These are phyloP conservation scores for Haliaeetus leucogaster DNA, from an alignment of 2,113 vertebrate genomes.

Conservation along the genomic window DNA sequence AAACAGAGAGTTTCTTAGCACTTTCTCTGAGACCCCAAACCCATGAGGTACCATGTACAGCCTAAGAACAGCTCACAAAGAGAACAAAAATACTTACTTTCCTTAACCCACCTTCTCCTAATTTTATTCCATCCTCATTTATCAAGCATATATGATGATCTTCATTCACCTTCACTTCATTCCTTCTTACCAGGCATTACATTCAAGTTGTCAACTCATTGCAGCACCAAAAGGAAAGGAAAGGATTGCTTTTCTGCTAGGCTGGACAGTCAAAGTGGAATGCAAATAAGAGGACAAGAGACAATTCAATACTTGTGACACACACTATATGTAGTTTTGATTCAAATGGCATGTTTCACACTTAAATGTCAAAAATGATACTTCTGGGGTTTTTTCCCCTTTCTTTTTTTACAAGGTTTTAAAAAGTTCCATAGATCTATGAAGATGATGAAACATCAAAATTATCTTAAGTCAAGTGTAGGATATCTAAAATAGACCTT, in stretches of 20 bases:
- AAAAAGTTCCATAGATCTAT: neutral
- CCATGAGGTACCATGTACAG: neutral
- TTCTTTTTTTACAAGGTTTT: neutral
- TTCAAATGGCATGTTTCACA: neutral
- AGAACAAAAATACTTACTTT: neutral
- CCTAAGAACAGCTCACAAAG: neutral
- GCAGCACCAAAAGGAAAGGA: neutral
- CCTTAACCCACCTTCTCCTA: neutral
- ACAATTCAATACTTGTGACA: neutral
- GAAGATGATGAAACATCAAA: neutral
- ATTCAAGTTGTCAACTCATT: neutral
- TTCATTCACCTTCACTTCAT: neutral
- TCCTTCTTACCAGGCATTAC: neutral
- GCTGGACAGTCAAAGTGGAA: neutral
- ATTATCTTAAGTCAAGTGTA: neutral
- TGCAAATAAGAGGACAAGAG: neutral
- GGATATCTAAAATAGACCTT: neutral
- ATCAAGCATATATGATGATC: neutral
- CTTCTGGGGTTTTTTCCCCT: accelerated
- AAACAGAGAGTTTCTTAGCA: neutral
- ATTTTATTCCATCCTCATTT: neutral
- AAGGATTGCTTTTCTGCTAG: neutral
- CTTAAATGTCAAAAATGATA: neutral
- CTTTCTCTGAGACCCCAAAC: neutral
- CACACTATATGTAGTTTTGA: neutral